Base-by-base conservation (phyloP, 2,797 vertebrate species). In the Muraenolepis orangiensis region DNA sequence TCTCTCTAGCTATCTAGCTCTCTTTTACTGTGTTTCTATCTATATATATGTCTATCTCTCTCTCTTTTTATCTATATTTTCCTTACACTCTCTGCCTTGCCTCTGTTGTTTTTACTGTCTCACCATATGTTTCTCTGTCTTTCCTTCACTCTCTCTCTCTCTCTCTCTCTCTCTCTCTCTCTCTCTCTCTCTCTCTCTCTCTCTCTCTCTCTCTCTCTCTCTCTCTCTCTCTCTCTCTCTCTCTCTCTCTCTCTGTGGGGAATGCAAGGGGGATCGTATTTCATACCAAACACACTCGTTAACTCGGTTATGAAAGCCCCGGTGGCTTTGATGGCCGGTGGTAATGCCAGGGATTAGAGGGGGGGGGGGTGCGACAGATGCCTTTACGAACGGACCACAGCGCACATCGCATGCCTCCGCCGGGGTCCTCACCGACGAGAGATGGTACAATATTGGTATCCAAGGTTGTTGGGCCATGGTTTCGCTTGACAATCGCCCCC, bases 231-330 rank as follows among this genome's bases (percentile, higher is more conserved):
- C 14, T 26, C 18, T 64, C 20, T 69, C 46, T 26, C 66, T 38
- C 32, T 67, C 32, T 28, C 29, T n/a, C 61, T n/a, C 76, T 40
- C 16, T 85, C 81, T 84, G 84, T 78, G 86, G 78, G 79, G 84
- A 81, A 32, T 72, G 8, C 72, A 76, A 85, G 42, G 74, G 86
- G 74, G 86, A 82, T 93, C 87, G 69, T 76, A 78, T 93, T 92
- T 79, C 90, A 31, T 64, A 84, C 81, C 83, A 86, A 88, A 90
- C 85, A 85, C 89, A 84, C 87, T 91, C 85, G 86, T 90, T 90
- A 91, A 91, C 89, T 91, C 91, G 91, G 90, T 91, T 90, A 92
- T 86, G 85, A 85, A 86, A 88, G 81, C 80, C 80, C 74, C 66
- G 73, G 79, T 80, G 16, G 8, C 86, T 90, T 91, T 88, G 89